Conservation (phyloP, 2,113 vertebrate genomes). For the Balaenoptera acutorostrata region DNA sequence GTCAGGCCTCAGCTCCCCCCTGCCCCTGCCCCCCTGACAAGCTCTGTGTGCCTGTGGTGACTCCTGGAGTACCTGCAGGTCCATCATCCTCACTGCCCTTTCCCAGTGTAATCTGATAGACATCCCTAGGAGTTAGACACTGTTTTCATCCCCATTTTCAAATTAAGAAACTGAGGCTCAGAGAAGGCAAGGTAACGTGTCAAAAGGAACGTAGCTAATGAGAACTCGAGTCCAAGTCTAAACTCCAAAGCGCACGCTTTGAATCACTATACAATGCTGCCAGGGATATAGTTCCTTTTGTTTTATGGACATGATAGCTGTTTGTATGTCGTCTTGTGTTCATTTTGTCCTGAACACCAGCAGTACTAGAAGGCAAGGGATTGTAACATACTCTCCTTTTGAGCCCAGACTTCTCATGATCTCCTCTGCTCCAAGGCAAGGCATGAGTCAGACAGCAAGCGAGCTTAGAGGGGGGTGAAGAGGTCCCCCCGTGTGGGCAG, state of each 20-base stretch:
- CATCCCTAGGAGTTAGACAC: background rate
- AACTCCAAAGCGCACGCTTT: background rate
- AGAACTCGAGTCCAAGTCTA: background rate
- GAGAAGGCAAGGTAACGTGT: background rate
- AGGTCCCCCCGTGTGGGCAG: accelerated
- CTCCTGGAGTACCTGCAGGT: background rate
- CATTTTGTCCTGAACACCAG: background rate
- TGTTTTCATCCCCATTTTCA: background rate
- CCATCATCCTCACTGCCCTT: accelerated
- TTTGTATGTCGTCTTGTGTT: background rate
- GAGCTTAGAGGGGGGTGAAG: background rate
- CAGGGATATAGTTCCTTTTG: background rate
- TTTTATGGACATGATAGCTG: background rate
- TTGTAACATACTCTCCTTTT: background rate
- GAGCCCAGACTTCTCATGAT: background rate
- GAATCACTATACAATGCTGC: background rate
- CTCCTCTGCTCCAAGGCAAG: background rate
- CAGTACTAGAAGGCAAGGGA: background rate
- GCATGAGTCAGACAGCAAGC: background rate
- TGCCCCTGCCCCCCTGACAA: background rate
- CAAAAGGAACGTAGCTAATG: background rate
- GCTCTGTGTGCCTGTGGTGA: accelerated
- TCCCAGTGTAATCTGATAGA: background rate
- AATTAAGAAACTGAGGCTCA: background rate
- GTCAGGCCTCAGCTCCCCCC: background rate